Evolutionary conservation across 1,140 invertebrate genomes (phyloP), one percentile per base, ranked within the genome.

Genomic region (Coptotermes formosanus): DNA sequence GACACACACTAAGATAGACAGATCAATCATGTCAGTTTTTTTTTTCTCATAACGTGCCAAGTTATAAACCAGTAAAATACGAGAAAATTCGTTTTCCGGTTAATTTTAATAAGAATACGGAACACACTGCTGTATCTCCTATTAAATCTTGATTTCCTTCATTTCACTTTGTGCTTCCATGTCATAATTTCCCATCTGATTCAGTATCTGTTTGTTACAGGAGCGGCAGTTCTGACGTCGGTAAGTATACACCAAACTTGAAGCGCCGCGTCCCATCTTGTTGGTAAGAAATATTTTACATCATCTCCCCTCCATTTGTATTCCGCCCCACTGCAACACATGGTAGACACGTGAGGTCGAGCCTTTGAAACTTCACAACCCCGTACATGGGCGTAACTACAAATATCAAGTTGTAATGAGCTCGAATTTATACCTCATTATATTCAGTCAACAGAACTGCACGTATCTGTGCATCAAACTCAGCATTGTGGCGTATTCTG

Each of bases 131-230:
- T 48, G 16, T 1, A 16, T 48, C 48, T 12, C 48, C 16, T 3
- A 1, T 16, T 48, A 48, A 48, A 3, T 48, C 16, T 16, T 48
- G 48, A 11, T 48, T 48, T 7, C 48, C 16, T 48, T 48, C 9
- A 16, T 7, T 48, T 48, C 48, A 48, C 9, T 38, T 4, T 38
- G 48, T 48, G 48, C 48, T 48, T 48, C 16, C 16, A 48, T 9
- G 16, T 48, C 48, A 75, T n/a, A 75, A 75, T 75, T n/a, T 75
- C n/a, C n/a, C 64, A n/a, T 75, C 64, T 75, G 64, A 75, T 75
- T 75, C 64, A 75, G 64, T 75, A n/a, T 75, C 25, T 75, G 64
- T 75, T 30, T n/a, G 64, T 75, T 75, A 75, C 6, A 75, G 7
- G 64, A 30, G 64, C 4, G 64, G 30, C 64, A 75, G 64, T 75